These are phyloP conservation scores for Agapostemon virescens DNA, from an alignment of 2,888 invertebrate species.

Conservation along the genomic window DNA sequence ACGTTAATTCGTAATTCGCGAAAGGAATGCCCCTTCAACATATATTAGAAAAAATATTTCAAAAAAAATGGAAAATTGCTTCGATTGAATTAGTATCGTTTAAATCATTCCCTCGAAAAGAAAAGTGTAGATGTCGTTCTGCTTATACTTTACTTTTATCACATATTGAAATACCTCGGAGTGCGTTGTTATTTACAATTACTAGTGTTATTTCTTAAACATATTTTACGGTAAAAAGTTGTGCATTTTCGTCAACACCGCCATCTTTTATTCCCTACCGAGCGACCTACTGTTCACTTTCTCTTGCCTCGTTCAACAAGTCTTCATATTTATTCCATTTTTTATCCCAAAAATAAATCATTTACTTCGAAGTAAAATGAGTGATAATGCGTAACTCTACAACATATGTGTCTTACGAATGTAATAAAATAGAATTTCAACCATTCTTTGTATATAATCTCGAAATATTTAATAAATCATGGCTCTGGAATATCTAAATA, in stretches of 20 bases:
- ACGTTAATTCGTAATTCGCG: not conserved
- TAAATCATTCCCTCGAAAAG: not conserved
- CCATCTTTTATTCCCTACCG: conserved; percentile 46
- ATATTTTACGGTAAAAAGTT: conserved; percentile 25
- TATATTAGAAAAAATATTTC: conserved; percentile 6
- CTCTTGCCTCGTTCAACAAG: conserved; percentile 51
- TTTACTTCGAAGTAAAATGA: not conserved
- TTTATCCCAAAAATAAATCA: conserved; percentile 13
- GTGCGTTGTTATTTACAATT: not conserved
- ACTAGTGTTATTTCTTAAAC: not conserved
- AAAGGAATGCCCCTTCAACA: no score
- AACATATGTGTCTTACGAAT: not conserved
- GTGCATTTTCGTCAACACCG: conserved; percentile 47
- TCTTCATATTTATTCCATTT: conserved; percentile 32
- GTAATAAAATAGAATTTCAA: not conserved
- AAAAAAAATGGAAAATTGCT: conserved; percentile 57
- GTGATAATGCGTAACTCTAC: not conserved
- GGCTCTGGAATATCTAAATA: not conserved
- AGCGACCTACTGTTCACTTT: conserved; percentile 47
- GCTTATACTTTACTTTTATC: not conserved
- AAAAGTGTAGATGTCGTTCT: conserved; percentile 14
- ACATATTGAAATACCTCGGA: not conserved
- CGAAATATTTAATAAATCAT: not conserved
- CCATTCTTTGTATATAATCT: not conserved
- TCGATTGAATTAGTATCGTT: conserved; percentile 58